These are phyloP conservation scores for Mustela lutreola DNA, from an alignment of 2,113 vertebrate genomes.

Conservation along the genomic window DNA sequence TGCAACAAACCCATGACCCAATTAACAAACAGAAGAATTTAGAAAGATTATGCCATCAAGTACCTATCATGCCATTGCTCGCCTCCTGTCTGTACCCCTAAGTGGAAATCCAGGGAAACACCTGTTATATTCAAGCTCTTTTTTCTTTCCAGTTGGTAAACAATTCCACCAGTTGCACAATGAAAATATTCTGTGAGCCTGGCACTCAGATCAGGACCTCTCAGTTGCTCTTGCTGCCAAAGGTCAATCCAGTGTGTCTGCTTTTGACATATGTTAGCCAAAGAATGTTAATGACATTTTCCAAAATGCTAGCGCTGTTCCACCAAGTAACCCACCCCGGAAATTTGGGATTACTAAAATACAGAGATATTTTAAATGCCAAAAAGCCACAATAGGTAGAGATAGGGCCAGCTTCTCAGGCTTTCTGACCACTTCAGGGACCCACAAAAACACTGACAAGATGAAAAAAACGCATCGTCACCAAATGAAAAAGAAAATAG, in stretches of 20 bases:
- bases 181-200: constrained; percentile 8
- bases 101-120: not conserved
- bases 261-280: constrained; percentile 69
- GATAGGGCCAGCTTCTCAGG: not conserved
- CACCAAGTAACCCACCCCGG: not conserved
- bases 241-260: constrained; percentile 74
- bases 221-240: constrained; percentile 74
- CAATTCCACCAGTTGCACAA: constrained; percentile 52
- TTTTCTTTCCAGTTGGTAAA: constrained; percentile 55
- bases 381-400: not conserved
- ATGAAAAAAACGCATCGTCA: not conserved
- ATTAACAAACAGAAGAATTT: not conserved
- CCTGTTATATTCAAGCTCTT: constrained; percentile 30
- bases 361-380: not conserved
- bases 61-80: not conserved
- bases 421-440: not conserved
- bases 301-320: constrained; percentile 45
- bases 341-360: constrained; percentile 63
- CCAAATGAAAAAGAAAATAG: not conserved
- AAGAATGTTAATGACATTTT: constrained; percentile 80
- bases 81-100: not conserved
- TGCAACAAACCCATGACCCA: not conserved
- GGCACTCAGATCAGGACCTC: constrained; percentile 76
- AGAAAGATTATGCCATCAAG: not conserved
- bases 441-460: not conserved